phyloP scores from a whole-genome alignment of 2,888 invertebrate species.

The Drosophila borborema region DNA sequence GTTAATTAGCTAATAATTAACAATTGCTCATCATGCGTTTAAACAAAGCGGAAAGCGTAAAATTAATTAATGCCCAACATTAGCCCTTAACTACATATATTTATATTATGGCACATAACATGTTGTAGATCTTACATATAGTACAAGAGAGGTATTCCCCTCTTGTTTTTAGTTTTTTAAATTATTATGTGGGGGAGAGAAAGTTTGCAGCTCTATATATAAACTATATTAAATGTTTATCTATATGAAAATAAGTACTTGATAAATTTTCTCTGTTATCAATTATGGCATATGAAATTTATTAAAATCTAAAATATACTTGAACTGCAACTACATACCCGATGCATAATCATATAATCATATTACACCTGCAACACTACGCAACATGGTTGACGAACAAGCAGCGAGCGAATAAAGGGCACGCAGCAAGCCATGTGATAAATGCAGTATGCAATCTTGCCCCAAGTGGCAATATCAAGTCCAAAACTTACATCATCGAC shows the following conservation, averaged over 20 bases:
- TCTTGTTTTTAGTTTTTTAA: neutral
- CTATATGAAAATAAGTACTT: neutral
- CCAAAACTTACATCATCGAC: slow-evolving; percentile 72
- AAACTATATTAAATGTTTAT: neutral
- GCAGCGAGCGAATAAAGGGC: slow-evolving; percentile 45
- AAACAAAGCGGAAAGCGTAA: neutral
- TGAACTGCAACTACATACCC: neutral
- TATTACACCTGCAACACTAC: slow-evolving; percentile 1
- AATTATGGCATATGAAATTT: neutral
- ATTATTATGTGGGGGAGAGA: neutral
- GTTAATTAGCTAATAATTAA: slow-evolving; percentile 21
- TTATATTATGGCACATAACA: neutral
- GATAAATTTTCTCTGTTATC: too few species aligned
- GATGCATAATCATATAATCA: slow-evolving; percentile 28
- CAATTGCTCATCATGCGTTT: slow-evolving; percentile 13
- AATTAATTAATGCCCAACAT: neutral
- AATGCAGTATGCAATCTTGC: slow-evolving; percentile 45
- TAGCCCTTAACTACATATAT: neutral
- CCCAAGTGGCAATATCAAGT: slow-evolving; percentile 76
- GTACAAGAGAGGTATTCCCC: neutral
- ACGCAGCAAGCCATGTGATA: slow-evolving; percentile 18
- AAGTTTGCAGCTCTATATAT: neutral
- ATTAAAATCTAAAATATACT: too few species aligned
- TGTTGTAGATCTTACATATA: neutral
- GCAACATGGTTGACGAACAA: slow-evolving; percentile 7